Evolutionary conservation across 2,797 vertebrate genomes (phyloP), one percentile per base, ranked within the genome.

Genomic region (Falco concolor): DNA sequence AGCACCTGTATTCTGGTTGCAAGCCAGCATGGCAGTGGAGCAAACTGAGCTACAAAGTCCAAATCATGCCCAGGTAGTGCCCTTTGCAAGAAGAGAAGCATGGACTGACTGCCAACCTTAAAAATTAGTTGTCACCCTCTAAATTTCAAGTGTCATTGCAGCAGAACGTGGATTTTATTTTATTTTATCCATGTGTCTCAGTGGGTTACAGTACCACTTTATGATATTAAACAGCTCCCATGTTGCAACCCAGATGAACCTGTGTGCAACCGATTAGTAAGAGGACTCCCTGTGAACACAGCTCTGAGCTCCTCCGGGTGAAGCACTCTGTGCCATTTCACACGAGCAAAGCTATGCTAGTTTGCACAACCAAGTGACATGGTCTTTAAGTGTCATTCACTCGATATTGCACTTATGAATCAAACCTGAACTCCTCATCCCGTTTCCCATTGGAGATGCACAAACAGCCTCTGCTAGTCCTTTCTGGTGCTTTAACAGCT

Each of bases 391-490:
- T 20, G 34, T 18, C 73, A 60, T 36, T 70, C 82, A 80, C 52
- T 83, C 72, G 32, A 75, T 72, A 81, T 1, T 57, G 19, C 61
- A 85, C 54, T 57, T 73, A 47, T 1, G n/a, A 56, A 73, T 68
- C 81, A 81, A 79, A 65, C n/a, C 44, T 69, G 70, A 92, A 74
- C 40, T 95, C 72, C n/a, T 63, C n/a, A 76, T 56, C 52, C 54
- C 81, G 44, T 27, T 59, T 4, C 20, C 22, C 75, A 25, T 50
- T 21, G 20, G 60, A 89, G 84, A 92, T 60, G 32, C 38, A 86
- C 38, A 82, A 38, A 32, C 25, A 89, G 75, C 36, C 40, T 87
- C 60, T 57, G 22, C 64, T 70, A 54, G 49, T 63, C 49, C 53
- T 63, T 80, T 45, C 72, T 44, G 20, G 24, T 42, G 49, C 53